A percentile compares a stretch with the other conserved stretches of the same genome.
phyloP scores from a whole-genome alignment of 1,140 invertebrate species.

The Zaprionus camerounensis region DNA sequence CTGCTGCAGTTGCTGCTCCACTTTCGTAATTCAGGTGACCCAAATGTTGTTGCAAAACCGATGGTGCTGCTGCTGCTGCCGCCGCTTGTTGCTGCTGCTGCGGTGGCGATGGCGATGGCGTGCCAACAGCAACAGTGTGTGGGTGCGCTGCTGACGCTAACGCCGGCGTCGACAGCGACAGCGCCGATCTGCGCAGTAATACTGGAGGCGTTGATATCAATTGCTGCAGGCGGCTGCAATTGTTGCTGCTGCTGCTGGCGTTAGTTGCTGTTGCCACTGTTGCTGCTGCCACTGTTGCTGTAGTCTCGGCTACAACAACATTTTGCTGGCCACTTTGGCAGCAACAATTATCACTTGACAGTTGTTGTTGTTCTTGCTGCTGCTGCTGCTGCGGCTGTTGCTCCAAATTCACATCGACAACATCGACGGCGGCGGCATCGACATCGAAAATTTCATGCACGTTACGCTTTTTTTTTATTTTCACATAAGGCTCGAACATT shows the following conservation, averaged over 20 bases:
- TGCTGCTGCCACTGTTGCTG: conserved; percentile 8
- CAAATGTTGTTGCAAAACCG: conserved; percentile 84
- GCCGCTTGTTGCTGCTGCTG: conserved; percentile 51
- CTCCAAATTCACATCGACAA: conserved; percentile 68
- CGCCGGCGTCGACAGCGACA: conserved; percentile 49
- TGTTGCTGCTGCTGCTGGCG: conserved; percentile 57
- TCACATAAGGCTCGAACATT: conserved; percentile 84
- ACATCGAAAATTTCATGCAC: conserved; percentile 76
- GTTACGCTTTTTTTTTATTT: conserved; percentile 84
- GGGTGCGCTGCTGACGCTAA: conserved; percentile 52
- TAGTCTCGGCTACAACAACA: conserved; percentile 36
- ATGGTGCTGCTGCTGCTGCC: conserved; percentile 66
- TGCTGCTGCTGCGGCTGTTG: conserved; percentile 53
- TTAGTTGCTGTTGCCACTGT: conserved; percentile 39
- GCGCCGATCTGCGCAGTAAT: conserved; percentile 77
- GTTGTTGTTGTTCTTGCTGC: conserved; percentile 38
- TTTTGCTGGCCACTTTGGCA: conserved; percentile 62
- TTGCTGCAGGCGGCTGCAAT: conserved; percentile 81
- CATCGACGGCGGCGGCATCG: conserved; percentile 36
- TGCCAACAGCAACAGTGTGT: conserved; percentile 48
- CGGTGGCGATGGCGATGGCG: conserved; percentile 57
- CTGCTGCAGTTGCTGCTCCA: conserved; percentile 77
- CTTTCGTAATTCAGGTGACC: conserved; percentile 84
- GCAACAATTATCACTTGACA: conserved; percentile 75
- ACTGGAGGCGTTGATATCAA: conserved; percentile 84